Conservation (phyloP, 92 coral and sea anemone genomes). For the Porites divaricata region DNA sequence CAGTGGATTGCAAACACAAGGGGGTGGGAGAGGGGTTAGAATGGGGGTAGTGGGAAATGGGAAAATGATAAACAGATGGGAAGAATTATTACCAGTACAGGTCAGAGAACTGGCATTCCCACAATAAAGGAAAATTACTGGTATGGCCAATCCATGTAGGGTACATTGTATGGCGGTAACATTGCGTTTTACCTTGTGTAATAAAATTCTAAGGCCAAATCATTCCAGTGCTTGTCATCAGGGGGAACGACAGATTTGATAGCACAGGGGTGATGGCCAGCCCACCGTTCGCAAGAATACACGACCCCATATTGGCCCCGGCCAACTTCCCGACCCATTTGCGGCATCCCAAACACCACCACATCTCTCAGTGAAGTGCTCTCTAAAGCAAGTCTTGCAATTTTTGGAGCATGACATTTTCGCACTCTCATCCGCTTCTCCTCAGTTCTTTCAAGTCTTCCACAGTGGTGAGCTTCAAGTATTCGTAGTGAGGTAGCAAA, state of each 20-base stretch:
- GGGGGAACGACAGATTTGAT: constrained; percentile 99
- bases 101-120: too few relatives aligned
- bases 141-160: background rate
- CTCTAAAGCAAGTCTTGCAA: constrained; percentile 96
- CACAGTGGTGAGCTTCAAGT: constrained; percentile 89
- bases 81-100: too few relatives aligned
- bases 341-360: constrained; percentile 96
- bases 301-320: constrained; percentile 99
- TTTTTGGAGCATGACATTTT: constrained; percentile 92
- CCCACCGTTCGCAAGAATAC: constrained; percentile 97
- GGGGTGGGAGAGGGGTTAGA: background rate
- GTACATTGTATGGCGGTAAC: background rate
- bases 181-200: constrained; percentile 79
- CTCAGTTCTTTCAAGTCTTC: constrained; percentile 94
- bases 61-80: background rate
- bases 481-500: constrained; percentile 81
- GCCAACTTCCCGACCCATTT: constrained; percentile 97
- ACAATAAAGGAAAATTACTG: too few relatives aligned
- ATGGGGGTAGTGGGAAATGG: background rate
- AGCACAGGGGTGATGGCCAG: constrained; percentile 98
- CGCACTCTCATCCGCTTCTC: constrained; percentile 91
- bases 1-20: background rate
- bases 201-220: constrained; percentile 93
- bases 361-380: constrained; percentile 95
- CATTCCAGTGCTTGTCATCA: constrained; percentile 99